Evolutionary conservation across 2,113 vertebrate genomes (phyloP).

Genomic region (Pelecanoides urinatrix): DNA sequence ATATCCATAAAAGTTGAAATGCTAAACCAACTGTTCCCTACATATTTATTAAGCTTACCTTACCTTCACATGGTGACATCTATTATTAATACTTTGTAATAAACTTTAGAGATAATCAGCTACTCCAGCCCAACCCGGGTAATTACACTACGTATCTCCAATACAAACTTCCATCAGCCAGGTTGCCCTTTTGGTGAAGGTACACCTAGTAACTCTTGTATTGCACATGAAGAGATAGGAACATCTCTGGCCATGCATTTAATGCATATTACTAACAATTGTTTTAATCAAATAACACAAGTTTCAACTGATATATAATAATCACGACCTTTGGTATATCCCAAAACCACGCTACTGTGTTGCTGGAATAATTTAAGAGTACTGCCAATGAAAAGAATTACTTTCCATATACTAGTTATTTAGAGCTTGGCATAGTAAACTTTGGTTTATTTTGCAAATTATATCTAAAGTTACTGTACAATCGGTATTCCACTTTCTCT

Average conservation of each 20-base stretch:
- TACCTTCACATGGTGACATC: neutral
- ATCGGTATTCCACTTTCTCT: rapidly evolving
- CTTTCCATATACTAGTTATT: neutral
- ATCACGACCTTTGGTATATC: neutral
- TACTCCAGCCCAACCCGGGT: neutral
- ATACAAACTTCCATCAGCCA: rapidly evolving
- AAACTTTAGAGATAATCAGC: neutral
- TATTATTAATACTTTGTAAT: neutral
- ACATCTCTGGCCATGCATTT: too few species aligned
- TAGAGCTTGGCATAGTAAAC: neutral
- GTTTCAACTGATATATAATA: rapidly evolving
- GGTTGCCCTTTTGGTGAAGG: too few species aligned
- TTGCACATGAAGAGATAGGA: rapidly evolving
- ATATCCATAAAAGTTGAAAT: neutral
- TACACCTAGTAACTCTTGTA: neutral
- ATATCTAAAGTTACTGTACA: rapidly evolving
- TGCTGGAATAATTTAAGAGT: neutral
- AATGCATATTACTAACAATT: rapidly evolving
- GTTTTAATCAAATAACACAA: neutral
- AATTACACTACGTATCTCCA: too few species aligned
- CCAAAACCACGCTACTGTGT: neutral
- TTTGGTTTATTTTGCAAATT: neutral
- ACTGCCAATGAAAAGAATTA: too few species aligned
- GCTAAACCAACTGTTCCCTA: neutral
- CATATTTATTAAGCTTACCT: neutral